Conservation (phyloP, 1,140 invertebrate genomes). For the Bombus pyrosoma region DNA sequence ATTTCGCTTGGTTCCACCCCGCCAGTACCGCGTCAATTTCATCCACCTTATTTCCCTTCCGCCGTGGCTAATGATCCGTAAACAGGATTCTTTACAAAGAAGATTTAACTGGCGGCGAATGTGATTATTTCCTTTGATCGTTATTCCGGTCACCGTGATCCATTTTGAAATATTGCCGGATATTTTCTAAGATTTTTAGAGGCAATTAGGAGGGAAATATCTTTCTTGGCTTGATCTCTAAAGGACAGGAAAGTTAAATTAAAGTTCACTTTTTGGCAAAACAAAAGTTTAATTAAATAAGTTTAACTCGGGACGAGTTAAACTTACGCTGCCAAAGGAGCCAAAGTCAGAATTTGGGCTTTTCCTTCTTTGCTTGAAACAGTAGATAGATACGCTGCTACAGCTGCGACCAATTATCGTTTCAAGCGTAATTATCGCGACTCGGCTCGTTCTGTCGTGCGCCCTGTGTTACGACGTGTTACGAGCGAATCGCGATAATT, state of each 20-base stretch:
- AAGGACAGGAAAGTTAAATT: not conserved
- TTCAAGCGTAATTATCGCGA: slow-evolving; percentile 52
- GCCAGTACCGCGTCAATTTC: slow-evolving; percentile 34
- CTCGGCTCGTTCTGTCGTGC: slow-evolving; percentile 1
- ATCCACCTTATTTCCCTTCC: slow-evolving; percentile 36
- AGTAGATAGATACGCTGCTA: not conserved
- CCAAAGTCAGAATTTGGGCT: not conserved
- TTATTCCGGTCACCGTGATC: not conserved
- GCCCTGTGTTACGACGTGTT: slow-evolving; percentile 40
- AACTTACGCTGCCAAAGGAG: not conserved
- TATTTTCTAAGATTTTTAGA: not conserved
- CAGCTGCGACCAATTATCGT: slow-evolving; percentile 56
- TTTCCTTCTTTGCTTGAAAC: not conserved
- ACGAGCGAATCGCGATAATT: slow-evolving; percentile 62
- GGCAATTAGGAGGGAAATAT: not conserved
- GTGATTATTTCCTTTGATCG: slow-evolving; percentile 3
- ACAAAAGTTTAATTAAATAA: not conserved
- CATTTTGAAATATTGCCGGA: not conserved
- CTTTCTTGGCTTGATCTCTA: not conserved
- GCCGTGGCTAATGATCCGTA: slow-evolving; percentile 34
- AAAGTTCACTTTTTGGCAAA: not conserved
- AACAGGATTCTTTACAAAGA: slow-evolving; percentile 7
- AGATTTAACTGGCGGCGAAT: not conserved
- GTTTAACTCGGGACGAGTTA: not conserved
- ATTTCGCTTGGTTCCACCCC: slow-evolving; percentile 42